Evolutionary conservation across 2,888 invertebrate genomes (phyloP).

Genomic region (Dendrolimus houi): DNA sequence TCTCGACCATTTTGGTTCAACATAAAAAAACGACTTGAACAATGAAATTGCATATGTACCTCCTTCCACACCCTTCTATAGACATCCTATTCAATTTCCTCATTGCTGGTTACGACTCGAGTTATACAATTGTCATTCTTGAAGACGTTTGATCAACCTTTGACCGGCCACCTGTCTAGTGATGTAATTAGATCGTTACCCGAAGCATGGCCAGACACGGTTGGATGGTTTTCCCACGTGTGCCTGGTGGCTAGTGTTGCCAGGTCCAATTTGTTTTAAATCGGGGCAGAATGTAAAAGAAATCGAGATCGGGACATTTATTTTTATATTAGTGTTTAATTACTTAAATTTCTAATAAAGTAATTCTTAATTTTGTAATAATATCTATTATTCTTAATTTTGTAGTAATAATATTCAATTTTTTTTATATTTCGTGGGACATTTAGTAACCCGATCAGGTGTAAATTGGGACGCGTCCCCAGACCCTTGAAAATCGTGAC

Average conservation of each 20-base stretch:
- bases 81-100: constrained; percentile 28
- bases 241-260: constrained; percentile 1
- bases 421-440: too few species aligned
- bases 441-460: too few species aligned
- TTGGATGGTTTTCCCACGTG: constrained; percentile 43
- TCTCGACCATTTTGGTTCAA: constrained; percentile 1
- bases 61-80: constrained; percentile 20
- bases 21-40: constrained; percentile 11
- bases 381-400: too few species aligned
- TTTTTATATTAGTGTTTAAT: too few species aligned
- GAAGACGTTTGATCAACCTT: constrained; percentile 29
- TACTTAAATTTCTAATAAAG: too few species aligned
- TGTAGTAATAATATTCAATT: too few species aligned
- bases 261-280: too few species aligned
- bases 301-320: too few species aligned
- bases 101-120: constrained; percentile 20
- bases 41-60: constrained; percentile 31
- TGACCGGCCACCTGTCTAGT: constrained; percentile 40
- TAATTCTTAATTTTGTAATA: too few species aligned
- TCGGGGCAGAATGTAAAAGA: too few species aligned
- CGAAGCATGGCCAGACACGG: constrained; percentile 34
- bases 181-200: constrained; percentile 54
- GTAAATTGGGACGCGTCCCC: too few species aligned
- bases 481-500: too few species aligned
- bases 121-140: constrained; percentile 11